Conservation (phyloP, 2,113 vertebrate species). For the Corydoras maculifer region DNA sequence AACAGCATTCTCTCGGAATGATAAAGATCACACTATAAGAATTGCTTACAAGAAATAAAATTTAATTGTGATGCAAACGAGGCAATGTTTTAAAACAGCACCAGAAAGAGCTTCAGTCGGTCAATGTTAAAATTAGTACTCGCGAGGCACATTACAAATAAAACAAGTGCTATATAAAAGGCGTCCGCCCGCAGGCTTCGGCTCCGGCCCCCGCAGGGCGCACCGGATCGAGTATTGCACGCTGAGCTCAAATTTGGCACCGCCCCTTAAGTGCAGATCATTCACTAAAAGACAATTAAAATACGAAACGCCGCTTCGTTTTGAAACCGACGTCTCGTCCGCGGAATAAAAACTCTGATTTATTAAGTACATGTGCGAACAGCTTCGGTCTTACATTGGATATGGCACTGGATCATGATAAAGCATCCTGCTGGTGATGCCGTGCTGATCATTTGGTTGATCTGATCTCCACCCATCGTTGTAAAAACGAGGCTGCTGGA, state of each 20-base stretch:
- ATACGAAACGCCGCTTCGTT: neutral
- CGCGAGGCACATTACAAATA: neutral
- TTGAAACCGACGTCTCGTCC: neutral
- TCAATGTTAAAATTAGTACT: neutral
- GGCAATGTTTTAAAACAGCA: conserved; percentile 3
- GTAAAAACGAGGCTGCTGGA: too few relatives aligned
- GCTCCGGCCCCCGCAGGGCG: neutral
- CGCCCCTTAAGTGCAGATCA: neutral
- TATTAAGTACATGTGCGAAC: too few relatives aligned
- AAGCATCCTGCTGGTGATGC: too few relatives aligned
- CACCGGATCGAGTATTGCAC: neutral
- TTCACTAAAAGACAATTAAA: neutral
- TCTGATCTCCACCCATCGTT: too few relatives aligned
- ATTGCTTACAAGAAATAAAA: neutral
- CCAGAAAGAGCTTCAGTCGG: neutral
- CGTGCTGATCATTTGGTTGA: too few relatives aligned
- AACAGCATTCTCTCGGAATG: too few relatives aligned
- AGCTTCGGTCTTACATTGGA: too few relatives aligned
- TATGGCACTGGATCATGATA: too few relatives aligned
- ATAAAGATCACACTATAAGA: neutral
- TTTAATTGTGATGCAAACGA: conserved; percentile 5
- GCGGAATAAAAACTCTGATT: too few relatives aligned
- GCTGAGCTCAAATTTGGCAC: neutral
- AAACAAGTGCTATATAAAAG: neutral
- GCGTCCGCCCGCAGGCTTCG: neutral